Evolutionary conservation across 2,113 vertebrate species (phyloP).

Genomic region (Alaudala cheleensis): DNA sequence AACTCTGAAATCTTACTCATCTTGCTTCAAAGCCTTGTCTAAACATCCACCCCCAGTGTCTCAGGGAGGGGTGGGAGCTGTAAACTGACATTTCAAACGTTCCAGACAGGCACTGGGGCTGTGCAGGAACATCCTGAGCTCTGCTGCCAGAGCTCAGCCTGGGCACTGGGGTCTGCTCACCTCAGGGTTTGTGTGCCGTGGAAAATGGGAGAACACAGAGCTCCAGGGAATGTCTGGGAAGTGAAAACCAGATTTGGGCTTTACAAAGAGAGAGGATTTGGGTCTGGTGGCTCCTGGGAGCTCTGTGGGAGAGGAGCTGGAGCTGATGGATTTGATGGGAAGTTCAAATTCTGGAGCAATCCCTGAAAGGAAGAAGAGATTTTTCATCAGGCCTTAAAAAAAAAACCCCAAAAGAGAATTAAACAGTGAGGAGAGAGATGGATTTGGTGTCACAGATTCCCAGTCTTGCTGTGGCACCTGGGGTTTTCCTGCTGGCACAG

Average conservation of each 20-base stretch:
- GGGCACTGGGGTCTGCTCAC: neutral
- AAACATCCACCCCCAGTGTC: slow-evolving; percentile 26
- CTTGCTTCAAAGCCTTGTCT: neutral
- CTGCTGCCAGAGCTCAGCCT: neutral
- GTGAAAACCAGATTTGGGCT: neutral
- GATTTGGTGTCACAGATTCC: neutral
- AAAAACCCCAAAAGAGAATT: neutral
- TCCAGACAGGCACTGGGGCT: neutral
- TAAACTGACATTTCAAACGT: neutral
- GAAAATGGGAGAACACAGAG: neutral
- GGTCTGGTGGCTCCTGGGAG: neutral
- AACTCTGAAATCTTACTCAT: neutral
- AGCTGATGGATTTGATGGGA: neutral
- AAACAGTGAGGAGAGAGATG: neutral
- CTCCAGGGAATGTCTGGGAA: neutral
- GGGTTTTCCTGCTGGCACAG: neutral
- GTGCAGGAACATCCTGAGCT: neutral
- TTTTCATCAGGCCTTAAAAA: neutral
- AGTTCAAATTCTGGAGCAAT: neutral
- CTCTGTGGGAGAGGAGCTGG: neutral
- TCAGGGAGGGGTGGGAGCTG: neutral
- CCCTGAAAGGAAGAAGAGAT: neutral
- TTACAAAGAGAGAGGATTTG: neutral
- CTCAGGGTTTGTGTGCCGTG: neutral
- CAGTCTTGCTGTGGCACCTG: neutral